Base-by-base conservation (phyloP, 2,888 invertebrate species). In the Drosophila anceps region DNA sequence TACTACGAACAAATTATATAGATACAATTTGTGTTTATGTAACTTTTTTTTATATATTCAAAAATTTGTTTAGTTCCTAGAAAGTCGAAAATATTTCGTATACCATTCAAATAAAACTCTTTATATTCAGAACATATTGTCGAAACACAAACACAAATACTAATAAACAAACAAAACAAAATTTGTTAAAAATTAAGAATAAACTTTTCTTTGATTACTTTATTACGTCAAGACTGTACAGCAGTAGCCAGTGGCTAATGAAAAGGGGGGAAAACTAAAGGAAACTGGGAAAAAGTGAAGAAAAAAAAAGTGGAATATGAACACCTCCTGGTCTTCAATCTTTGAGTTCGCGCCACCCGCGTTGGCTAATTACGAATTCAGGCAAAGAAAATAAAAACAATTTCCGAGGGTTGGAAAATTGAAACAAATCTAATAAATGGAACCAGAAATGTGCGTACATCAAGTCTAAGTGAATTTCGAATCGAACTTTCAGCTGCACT, bases 381-480 rank as follows among this genome's bases (percentile, higher is more conserved):
- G 73, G 62, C 65, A 78, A 80, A 76, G 20, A 71, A 66, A 74
- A 71, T 57, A 79, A 78, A 81, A 81, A 60, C 69, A 68, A 76
- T 71, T 73, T 71, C 1, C 29, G 15, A 59, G 65, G 78, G 48
- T 81, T 48, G 46, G 83, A 81, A 86, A 90, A 90, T 88, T 86
- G 87, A 86, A 82, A 77, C 81, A 85, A 91, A 90, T 90, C 91
- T 87, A 91, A 91, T 91, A 91, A 91, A 90, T 84, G 84, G 85
- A 82, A 90, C 88, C 90, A 84, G 82, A 88, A 88, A 88, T 89
- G 89, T 88, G 87, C 87, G 86, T 83, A 78, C 88, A 85, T 86
- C 82, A 78, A 73, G 82, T 15, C 81, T 81, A 82, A 90, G 80
- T 83, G 86, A 80, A 80, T 85, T 83, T 82, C 62, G 71, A 82